Evolutionary conservation across 2,888 invertebrate genomes (phyloP), one percentile per base, ranked within the genome.

Genomic region (Sarcophaga variegata): DNA sequence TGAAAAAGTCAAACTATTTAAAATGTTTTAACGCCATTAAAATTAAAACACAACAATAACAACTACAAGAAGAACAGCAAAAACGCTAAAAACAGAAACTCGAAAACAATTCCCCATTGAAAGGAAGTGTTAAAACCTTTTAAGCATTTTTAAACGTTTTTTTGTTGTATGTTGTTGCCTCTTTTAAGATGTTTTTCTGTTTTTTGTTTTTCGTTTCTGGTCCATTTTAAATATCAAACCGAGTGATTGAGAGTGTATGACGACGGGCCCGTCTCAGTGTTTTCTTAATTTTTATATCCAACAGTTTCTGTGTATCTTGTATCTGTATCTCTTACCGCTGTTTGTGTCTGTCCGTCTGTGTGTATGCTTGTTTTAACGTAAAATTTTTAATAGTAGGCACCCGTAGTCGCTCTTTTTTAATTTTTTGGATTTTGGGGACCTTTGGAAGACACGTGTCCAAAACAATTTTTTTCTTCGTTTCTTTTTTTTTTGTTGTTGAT

Each of bases 101-200:
- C 37, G 10, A 37, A 37, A 37, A 37, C 37, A 37, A 37, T 10
- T 10, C 37, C 37, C 37, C 37, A 37, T 37, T 37, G 37, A 37
- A 37, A 37, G 37, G 37, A 91, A 90, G 91, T 91, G 92, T 92
- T 92, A 91, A 92, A 92, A 90, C 90, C 92, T 91, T 91, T 91
- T 91, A 91, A 90, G 85, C 79, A 82, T 78, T 82, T 84, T 83
- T 85, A 85, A 88, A 87, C 83, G 87, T 78, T 87, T 80, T 20
- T 80, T 70, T 70, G 25, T 60, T 45, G 37, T 37, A 1, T 37
- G 37, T 37, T 37, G 37, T 37, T 54, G 54, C 4, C 17, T 54
- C 54, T 54, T 54, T 54, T 54, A 14, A 14, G 17, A 54, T 14
- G 12, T 54, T 14, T 54, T 49, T 66, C 25, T 54, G 4, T 54